Evolutionary conservation across 2,888 invertebrate genomes (phyloP), one percentile per base, ranked within the genome.

Genomic region (Eupelmus urozonus): DNA sequence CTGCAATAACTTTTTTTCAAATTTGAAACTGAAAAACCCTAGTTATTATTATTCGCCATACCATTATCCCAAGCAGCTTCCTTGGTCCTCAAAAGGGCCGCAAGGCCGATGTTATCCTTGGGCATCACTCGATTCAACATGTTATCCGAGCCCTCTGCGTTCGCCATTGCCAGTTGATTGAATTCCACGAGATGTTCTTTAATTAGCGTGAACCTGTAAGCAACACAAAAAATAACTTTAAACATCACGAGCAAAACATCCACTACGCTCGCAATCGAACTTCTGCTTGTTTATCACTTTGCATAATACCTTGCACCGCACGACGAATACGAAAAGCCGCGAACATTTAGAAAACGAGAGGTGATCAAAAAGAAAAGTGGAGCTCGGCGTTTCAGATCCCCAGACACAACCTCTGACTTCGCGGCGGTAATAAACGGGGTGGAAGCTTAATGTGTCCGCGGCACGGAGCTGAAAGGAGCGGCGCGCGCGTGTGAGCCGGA

Each of bases 41-140:
- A n/a, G n/a, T n/a, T n/a, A n/a, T n/a, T n/a, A n/a, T n/a, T n/a
- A n/a, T 45, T 45, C 45, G 4, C 16, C 2, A 45, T 45, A 95
- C 95, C 94, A 86, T 95, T 95, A 85, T 97, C 97, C 96, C 97
- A 98, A 11, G 98, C 97, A 69, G 94, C 96, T 88, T 98, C 97
- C 87, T 97, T 98, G 57, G 98, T 98, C 91, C 97, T 96, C 74
- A 99, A 92, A 83, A 99, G 92, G 4, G 98, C 99, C 20, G 98
- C 98, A 83, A 99, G 91, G 4, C 98, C 99, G 85, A 99, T 99
- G 91, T 99, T 99, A 91, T 99, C 99, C 89, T 98, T 98, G 71
- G 98, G 98, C 98, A 98, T 99, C 65, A 99, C 99, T 84, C 98
- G 93, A 91, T 98, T 98, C 86, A 98, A 91, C 98, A 98, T 98